Percentiles rank a stretch among this genome's conserved stretches.
Conservation (phyloP, 64 coral and sea anemone species). For the Astreopora myriophthalma region DNA sequence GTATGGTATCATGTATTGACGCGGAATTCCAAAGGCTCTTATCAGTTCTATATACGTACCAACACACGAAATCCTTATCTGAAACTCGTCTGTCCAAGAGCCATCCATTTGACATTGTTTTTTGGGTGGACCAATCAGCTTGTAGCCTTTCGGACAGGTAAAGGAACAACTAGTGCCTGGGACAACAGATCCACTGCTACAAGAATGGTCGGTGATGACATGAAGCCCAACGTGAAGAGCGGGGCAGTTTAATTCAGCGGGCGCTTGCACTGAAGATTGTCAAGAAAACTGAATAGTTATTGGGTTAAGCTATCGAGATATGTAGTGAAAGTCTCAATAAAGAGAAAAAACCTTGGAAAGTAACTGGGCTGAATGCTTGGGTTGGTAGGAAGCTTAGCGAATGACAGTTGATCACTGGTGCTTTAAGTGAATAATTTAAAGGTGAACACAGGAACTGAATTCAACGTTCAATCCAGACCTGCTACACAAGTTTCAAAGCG, state of each 20-base stretch:
- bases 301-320: neutral
- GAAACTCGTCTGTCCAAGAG: conserved; percentile 62
- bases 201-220: neutral
- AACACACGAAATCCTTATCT: conserved; percentile 50
- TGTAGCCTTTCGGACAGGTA: conserved; percentile 39
- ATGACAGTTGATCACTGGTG: neutral
- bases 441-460: too few relatives aligned
- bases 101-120: conserved; percentile 70
- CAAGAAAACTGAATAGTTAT: neutral
- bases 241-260: neutral
- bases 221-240: neutral
- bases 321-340: neutral
- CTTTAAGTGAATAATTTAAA: neutral
- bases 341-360: too few relatives aligned
- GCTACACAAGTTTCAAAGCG: neutral
- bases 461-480: too few relatives aligned
- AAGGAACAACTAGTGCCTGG: conserved; percentile 63
- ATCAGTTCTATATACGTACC: neutral
- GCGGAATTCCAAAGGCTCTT: neutral
- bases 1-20: neutral
- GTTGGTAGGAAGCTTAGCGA: neutral
- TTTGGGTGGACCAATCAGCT: conserved; percentile 54
- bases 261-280: neutral
- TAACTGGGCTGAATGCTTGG: too few relatives aligned
- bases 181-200: conserved; percentile 18